Evolutionary conservation across 2,113 vertebrate genomes (phyloP), one percentile per base, ranked within the genome.

Genomic region (Oncorhynchus gorbuscha): DNA sequence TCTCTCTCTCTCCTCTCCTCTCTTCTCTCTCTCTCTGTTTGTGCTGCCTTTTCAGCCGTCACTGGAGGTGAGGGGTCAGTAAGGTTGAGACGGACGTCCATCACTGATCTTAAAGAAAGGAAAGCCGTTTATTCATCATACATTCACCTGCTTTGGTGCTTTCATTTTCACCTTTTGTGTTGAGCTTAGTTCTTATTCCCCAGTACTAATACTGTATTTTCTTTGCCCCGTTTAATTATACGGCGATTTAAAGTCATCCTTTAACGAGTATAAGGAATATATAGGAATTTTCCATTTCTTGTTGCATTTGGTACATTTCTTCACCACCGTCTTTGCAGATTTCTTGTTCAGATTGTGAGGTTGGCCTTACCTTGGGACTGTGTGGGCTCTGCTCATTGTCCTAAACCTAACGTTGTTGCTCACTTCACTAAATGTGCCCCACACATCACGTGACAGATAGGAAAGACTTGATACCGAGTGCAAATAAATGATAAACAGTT

Each of bases 11-110:
- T 93, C 88, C 83, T 78, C 76, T 77, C 67, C 7, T 30, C 4
- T 28, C 8, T 8, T 1, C 26, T 70, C 13, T 69, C 48, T 45
- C 71, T 24, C 69, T 71, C 4, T 58, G 58, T 71, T n/a, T 45
- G 30, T 39, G 6, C 4, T 69, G 5, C 26, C 28, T 81, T 90
- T 89, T 78, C 84, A 94, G 90, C 92, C 90, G 85, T 95, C 94
- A 93, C 92, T 94, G 93, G 90, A 92, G 92, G 90, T 90, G 87
- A 88, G 51, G 92, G 94, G 94, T 95, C 95, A 95, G 93, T 90
- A 91, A 55, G 16, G 93, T 90, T 83, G 86, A 85, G 87, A 87
- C 89, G 83, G 85, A 88, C 89, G 92, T 92, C 92, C 89, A 81
- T 92, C 79, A 75, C 83, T 90, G 87, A 92, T 93, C 89, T 90